Base-by-base conservation (phyloP, 2,888 invertebrate genomes). In the Halictus quadricinctus region DNA sequence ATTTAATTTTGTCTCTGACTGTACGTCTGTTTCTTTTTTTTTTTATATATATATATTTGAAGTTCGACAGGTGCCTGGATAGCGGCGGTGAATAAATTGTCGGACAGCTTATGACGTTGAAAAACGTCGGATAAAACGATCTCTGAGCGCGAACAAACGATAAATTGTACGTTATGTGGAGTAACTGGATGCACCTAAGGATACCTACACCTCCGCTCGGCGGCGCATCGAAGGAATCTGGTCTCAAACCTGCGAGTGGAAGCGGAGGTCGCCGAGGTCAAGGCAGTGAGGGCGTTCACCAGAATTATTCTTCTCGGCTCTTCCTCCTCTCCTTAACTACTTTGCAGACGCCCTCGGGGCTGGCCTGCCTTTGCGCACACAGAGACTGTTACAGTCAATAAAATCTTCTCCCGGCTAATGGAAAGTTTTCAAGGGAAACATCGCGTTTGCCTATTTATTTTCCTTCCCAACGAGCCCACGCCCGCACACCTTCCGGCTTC, bases 271-370 rank as follows among this genome's bases (percentile, higher is more conserved):
- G 81, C 76, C 74, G 92, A 90, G 92, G 92, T 91, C 91, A 91
- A 91, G 91, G 91, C 86, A 88, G 90, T 78, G 91, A 92, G 91
- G 92, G 91, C 92, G 91, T 92, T 92, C 92, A 92, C 92, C 91
- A 92, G 90, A 89, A 90, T 88, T 89, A 87, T 91, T 89, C 91
- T 88, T 80, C 89, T 84, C 86, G 85, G 83, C 86, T 85, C 87
- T 85, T 89, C 86, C 84, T 90, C 84, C 83, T 88, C 85, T 88
- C 83, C 79, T 88, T 83, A 85, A 83, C 82, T 78, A 80, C 79
- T 76, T 78, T 50, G 83, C 87, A 84, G 72, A 66, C 85, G 73
- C 87, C 76, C 83, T 79, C 76, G 43, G 48, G 72, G 54, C 70
- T 80, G 21, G 66, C 18, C 69, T 78, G 64, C 73, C 83, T 87